phyloP scores from a whole-genome alignment of 2,113 vertebrate species.

The Oxyruncus cristatus region DNA sequence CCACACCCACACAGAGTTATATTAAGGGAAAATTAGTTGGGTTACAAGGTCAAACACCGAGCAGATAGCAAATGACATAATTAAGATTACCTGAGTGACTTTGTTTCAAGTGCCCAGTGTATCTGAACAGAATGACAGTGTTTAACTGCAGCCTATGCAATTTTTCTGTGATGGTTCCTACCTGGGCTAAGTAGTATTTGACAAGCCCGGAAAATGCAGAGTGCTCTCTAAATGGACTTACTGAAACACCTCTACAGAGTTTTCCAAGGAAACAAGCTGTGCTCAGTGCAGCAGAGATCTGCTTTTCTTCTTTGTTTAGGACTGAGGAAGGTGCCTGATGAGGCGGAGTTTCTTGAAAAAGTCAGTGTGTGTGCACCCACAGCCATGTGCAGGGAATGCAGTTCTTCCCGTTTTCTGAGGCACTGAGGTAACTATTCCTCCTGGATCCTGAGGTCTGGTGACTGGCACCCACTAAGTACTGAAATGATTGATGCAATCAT shows the following conservation, averaged over 20 bases:
- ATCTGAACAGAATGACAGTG: not conserved
- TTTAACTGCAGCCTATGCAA: not conserved
- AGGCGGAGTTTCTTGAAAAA: not conserved
- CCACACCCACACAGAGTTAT: not conserved
- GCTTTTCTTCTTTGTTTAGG: not conserved
- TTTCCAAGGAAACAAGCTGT: not conserved
- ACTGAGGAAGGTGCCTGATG: not conserved
- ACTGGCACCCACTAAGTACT: not conserved
- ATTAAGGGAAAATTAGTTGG: not conserved
- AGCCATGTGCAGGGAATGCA: not conserved
- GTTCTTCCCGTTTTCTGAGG: not conserved
- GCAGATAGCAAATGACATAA: not conserved
- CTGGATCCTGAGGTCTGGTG: not conserved
- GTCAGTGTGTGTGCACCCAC: not conserved
- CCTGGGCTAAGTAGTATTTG: not conserved
- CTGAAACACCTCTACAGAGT: not conserved
- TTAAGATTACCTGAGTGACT: not conserved
- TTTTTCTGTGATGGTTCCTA: not conserved
- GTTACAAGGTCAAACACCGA: not conserved
- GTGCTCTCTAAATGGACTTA: not conserved
- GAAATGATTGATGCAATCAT: not conserved
- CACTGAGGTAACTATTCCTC: not conserved
- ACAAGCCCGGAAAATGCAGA: not conserved
- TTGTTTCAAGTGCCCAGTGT: not conserved
- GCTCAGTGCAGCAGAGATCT: not conserved